Percentiles rank a stretch among this genome's conserved stretches.
Conservation (phyloP, 2,113 vertebrate species). For the Stercorarius parasiticus region DNA sequence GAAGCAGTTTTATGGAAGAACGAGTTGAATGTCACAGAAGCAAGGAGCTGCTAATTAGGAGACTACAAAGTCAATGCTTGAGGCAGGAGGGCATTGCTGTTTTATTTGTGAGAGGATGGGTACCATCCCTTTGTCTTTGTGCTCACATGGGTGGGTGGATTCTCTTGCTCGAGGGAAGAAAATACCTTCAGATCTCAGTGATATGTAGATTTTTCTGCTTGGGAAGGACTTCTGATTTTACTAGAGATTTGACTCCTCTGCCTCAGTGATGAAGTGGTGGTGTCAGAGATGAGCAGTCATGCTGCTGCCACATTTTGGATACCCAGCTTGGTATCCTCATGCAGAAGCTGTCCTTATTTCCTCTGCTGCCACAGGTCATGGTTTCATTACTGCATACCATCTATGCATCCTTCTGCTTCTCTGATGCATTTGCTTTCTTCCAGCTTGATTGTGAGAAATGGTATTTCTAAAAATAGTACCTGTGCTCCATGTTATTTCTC, state of each 20-base stretch:
- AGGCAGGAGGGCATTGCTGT: background rate
- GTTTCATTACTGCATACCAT: background rate
- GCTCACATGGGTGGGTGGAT: background rate
- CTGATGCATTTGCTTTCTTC: background rate
- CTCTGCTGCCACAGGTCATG: background rate
- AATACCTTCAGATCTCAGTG: background rate
- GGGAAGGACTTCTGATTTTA: background rate
- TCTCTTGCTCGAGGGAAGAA: background rate
- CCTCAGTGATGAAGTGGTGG: background rate
- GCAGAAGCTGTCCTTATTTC: background rate
- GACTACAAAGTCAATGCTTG: background rate
- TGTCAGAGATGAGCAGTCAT: background rate
- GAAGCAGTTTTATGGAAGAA: background rate
- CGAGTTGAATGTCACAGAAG: background rate
- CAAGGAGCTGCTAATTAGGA: background rate
- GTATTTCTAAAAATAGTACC: background rate
- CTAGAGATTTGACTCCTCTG: background rate
- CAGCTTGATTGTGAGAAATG: background rate
- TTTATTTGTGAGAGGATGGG: background rate
- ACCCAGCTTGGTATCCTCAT: too few relatives aligned
- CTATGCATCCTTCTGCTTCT: background rate
- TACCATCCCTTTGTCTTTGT: background rate
- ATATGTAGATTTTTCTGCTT: background rate
- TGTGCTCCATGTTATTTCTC: background rate
- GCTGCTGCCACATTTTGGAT: fast-evolving